Conservation (phyloP, 1,140 invertebrate species). For the Manduca sexta region DNA sequence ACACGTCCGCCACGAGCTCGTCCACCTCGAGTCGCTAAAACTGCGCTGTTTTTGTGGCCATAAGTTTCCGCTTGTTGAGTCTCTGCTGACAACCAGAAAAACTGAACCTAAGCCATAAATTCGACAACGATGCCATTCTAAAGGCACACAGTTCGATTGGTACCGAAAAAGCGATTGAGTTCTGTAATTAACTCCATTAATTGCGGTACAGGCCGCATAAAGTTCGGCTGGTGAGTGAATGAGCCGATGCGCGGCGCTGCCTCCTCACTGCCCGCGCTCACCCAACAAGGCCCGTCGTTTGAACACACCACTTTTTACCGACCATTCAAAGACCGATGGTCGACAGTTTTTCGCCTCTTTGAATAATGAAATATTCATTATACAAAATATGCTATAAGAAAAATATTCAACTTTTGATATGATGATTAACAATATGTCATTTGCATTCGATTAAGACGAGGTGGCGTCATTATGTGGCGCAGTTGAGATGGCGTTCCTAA, state of each 20-base stretch:
- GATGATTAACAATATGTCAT: constrained; percentile 5
- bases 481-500: no score
- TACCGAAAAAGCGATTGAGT: neutral
- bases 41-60: no score
- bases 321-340: constrained; percentile 3
- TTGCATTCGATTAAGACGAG: constrained; percentile 9
- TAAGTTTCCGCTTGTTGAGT: no score
- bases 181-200: neutral
- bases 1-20: no score
- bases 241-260: neutral
- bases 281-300: constrained; percentile 28
- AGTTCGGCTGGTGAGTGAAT: neutral
- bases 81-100: no score
- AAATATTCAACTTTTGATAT: constrained; percentile 5
- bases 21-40: no score
- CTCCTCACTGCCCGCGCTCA: neutral
- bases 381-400: constrained; percentile 6
- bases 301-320: constrained; percentile 46
- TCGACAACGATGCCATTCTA: no score
- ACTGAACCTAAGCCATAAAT: no score
- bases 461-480: no score
- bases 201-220: neutral
- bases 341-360: constrained; percentile 41
- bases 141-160: no score
- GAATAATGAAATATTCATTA: constrained; percentile 61